Base-by-base conservation (phyloP, 2,113 vertebrate genomes). In the Nycticryphes semicollaris region DNA sequence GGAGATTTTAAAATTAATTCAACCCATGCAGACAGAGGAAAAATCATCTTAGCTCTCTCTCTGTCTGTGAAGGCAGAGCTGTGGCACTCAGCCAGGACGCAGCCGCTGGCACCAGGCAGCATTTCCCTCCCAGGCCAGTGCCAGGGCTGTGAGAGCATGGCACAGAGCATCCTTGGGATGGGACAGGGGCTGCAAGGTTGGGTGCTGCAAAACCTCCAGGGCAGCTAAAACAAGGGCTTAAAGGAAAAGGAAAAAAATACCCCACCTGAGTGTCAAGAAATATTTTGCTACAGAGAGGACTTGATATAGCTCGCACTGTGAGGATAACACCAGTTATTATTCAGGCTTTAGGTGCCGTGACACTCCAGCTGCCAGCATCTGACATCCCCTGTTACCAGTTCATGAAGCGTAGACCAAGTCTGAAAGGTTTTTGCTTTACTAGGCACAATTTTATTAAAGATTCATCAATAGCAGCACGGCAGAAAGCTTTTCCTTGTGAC, bases 241-340 rank as follows among this genome's bases (percentile, higher is more conserved):
- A 47, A 50, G 47, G 24, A 18, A 6, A 30, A 41, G 7, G 10
- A 7, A 47, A 14, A n/a, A 41, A 50, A 33, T 5, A 53, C 1
- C 1, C 20, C 31, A 50, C 22, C 10, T 0, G 1, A 54, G 9
- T 1, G n/a, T 15, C 48, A 14, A 10, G 9, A 50, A 45, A 3
- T 63, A 25, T 33, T 73, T 56, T 76, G 18, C 30, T 24, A 6
- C 30, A 69, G 31, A 63, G n/a, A 47, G 17, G 31, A 51, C 31
- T 56, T 16, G 23, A 27, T 25, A 4, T 3, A 6, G 67, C 45
- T 17, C 0, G 0, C 3, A 6, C n/a, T 0, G 0, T 7, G 22
- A 75, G 59, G 39, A 66, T 12, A 7, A 39, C 2, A 0, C 27
- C 33, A 8, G 23, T 47, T 47, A 51, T 31, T 57, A 18, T 31